phyloP scores from a whole-genome alignment of 1,140 invertebrate genomes.

The Bicyclus anynana region DNA sequence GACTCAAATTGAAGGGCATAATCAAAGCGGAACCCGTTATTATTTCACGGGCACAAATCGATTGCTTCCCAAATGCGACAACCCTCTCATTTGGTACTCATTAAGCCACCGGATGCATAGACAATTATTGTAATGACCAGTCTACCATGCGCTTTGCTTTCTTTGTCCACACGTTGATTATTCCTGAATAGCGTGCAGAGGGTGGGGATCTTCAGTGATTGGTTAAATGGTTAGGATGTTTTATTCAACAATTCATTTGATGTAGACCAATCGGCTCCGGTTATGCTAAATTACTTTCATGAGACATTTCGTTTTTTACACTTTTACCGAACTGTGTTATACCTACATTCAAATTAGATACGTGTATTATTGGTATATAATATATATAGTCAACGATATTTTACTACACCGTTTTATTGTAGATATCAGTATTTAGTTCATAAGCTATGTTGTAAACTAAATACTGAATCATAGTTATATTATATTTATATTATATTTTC shows the following conservation, averaged over 20 bases:
- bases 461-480: no score
- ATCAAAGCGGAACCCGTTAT: slow-evolving; percentile 46
- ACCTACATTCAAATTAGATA: background rate
- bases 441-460: no score
- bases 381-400: no score
- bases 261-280: slow-evolving; percentile 6
- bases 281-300: slow-evolving; percentile 5
- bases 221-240: slow-evolving; percentile 28
- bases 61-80: slow-evolving; percentile 37
- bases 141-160: slow-evolving; percentile 29
- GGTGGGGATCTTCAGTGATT: slow-evolving; percentile 30
- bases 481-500: no score
- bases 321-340: background rate
- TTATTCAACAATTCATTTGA: slow-evolving; percentile 8
- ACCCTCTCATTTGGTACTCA: slow-evolving; percentile 64
- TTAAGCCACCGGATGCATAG: slow-evolving; percentile 54
- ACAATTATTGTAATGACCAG: slow-evolving; percentile 52
- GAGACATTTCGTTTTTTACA: background rate
- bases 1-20: background rate
- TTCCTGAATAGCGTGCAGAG: slow-evolving; percentile 5
- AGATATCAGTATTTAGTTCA: no score
- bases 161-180: slow-evolving; percentile 23
- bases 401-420: no score
- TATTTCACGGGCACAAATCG: slow-evolving; percentile 59
- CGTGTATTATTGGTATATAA: no score